Percentiles rank a stretch among this genome's conserved stretches.
phyloP scores from a whole-genome alignment of 2,113 vertebrate species.

The Vimba vimba region DNA sequence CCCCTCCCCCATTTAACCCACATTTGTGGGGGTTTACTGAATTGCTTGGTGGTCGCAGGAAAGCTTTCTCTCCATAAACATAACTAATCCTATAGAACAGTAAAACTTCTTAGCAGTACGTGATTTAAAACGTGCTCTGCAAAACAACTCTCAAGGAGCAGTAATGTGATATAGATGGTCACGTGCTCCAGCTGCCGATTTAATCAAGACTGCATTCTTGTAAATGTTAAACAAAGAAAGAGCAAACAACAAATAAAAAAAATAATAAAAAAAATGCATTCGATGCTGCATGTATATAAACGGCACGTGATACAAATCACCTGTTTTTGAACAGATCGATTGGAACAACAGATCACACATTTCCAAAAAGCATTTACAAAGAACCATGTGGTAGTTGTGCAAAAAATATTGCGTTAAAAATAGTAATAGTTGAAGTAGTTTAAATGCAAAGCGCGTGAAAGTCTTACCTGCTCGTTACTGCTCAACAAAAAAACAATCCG shows the following conservation, averaged over 20 bases:
- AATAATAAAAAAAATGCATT: background rate
- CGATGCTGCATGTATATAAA: background rate
- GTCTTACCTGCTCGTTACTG: conserved; percentile 26
- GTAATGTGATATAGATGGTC: conserved; percentile 32
- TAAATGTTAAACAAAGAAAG: background rate
- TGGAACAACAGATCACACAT: background rate
- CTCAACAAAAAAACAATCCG: background rate
- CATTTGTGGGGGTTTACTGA: background rate
- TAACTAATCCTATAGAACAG: background rate
- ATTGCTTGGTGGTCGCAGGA: background rate
- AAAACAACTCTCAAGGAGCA: conserved; percentile 30
- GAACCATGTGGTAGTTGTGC: background rate
- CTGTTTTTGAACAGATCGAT: background rate
- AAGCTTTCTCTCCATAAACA: background rate
- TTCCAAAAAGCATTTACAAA: background rate
- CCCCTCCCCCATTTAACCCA: conserved; percentile 25
- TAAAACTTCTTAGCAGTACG: background rate
- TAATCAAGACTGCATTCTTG: conserved; percentile 16
- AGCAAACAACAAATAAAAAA: background rate
- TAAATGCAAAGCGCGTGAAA: background rate
- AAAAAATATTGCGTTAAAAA: background rate
- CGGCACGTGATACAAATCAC: background rate
- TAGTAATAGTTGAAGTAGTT: background rate
- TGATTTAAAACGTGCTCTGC: background rate
- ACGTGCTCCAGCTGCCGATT: conserved; percentile 30